A percentile compares a stretch with the other conserved stretches of the same genome.
Conservation (phyloP, 2,113 vertebrate genomes). For the Cephalophus harveyi region DNA sequence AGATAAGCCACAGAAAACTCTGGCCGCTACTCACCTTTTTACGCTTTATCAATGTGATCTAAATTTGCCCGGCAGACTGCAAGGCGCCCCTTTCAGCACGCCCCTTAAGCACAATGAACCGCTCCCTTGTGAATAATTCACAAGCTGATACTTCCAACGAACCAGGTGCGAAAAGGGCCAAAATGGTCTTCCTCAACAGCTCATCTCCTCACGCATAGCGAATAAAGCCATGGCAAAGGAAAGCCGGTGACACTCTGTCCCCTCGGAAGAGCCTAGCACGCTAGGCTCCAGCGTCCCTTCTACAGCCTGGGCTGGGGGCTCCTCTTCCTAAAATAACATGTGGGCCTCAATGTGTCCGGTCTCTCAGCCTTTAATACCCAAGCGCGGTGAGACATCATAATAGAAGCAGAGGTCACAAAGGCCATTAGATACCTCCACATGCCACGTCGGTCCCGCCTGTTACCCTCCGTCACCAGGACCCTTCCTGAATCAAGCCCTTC, state of each 20-base stretch:
- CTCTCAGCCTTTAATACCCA: not conserved
- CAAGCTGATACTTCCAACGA: not conserved
- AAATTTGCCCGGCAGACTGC: not conserved
- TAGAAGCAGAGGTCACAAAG: constrained; percentile 46
- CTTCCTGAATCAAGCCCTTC: not conserved
- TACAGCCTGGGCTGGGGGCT: not conserved
- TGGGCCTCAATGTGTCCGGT: not conserved
- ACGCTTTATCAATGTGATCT: constrained; percentile 12
- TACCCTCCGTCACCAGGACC: constrained; percentile 11
- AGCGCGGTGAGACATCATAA: not conserved
- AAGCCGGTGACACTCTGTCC: not conserved
- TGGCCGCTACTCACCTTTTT: constrained; percentile 24
- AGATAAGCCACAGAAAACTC: constrained; percentile 18
- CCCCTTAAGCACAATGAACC: constrained; percentile 20
- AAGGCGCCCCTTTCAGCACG: not conserved
- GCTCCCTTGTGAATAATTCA: constrained; percentile 52
- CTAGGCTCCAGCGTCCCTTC: not conserved
- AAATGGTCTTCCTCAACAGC: not conserved
- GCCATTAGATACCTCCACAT: not conserved
- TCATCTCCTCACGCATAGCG: constrained; percentile 42
- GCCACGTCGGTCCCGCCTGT: constrained; percentile 34
- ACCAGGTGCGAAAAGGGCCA: constrained; percentile 39
- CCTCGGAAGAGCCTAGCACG: not conserved
- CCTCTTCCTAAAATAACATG: not conserved
- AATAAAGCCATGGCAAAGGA: not conserved